Evolutionary conservation across 2,888 invertebrate genomes (phyloP).

Genomic region (Nephrotoma guestfalica): DNA sequence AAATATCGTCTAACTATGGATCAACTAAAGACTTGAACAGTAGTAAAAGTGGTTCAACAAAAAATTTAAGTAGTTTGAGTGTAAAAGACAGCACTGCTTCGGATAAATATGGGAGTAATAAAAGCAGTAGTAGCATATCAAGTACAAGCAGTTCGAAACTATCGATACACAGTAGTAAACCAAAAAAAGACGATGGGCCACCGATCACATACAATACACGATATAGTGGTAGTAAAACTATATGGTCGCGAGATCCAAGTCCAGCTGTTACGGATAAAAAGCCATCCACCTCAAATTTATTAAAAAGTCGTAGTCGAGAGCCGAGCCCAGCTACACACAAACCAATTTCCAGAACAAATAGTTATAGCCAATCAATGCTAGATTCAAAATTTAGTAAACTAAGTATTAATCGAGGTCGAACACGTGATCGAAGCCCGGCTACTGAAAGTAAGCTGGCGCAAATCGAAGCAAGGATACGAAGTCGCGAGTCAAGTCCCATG

Average conservation of each 20-base stretch:
- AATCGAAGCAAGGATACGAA: constrained; percentile 15
- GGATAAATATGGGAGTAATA: constrained; percentile 8
- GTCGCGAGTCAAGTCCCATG: constrained; percentile 13
- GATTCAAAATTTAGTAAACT: constrained; percentile 12
- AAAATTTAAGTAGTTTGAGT: neutral
- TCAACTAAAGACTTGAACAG: neutral
- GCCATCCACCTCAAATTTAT: constrained; percentile 14
- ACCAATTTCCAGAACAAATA: constrained; percentile 13
- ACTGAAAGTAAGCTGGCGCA: constrained; percentile 17
- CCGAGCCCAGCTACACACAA: constrained; percentile 35
- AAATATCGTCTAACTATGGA: constrained; percentile 15
- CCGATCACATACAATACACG: constrained; percentile 9
- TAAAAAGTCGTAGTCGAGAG: constrained; percentile 28
- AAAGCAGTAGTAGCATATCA: neutral
- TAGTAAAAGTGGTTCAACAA: neutral
- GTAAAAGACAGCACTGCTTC: neutral
- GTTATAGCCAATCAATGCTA: constrained; percentile 40
- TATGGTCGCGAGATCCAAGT: constrained; percentile 26
- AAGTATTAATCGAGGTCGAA: constrained; percentile 18
- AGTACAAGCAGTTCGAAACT: constrained; percentile 3
- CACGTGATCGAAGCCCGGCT: constrained; percentile 17
- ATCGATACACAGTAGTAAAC: neutral
- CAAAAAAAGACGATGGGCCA: constrained; percentile 9
- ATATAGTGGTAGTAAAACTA: constrained; percentile 3
- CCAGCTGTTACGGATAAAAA: constrained; percentile 26